Evolutionary conservation across 2,888 invertebrate species (phyloP), one percentile per base, ranked within the genome.

Genomic region (Andrena praecox): DNA sequence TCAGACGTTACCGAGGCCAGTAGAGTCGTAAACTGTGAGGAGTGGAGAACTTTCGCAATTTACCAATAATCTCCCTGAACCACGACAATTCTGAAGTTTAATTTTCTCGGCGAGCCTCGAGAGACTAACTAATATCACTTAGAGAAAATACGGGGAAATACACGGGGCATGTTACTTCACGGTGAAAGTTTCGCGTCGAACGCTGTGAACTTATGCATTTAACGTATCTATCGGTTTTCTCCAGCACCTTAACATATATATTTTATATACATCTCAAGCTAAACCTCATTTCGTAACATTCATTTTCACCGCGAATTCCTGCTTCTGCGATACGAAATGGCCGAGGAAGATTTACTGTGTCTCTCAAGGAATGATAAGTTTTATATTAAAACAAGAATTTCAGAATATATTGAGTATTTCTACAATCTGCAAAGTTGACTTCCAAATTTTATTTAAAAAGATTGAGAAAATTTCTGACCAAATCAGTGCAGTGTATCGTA

Each of bases 31-130:
- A 82, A 85, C 83, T 83, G 76, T 31, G 70, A 72, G 80, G 67
- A 83, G 80, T 80, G 77, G 85, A 63, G 74, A 86, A 86, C 80
- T 86, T 86, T 86, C 20, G 78, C 84, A 85, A 85, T 85, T 86
- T 85, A 71, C 85, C 84, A 77, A 86, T 86, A 85, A 86, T 85
- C 84, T 77, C 72, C 74, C 76, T 80, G 73, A 84, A 82, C 77
- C 80, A 70, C 79, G 84, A 86, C 84, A 78, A 85, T 86, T 85
- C 81, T 72, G 31, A 86, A 85, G 80, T 85, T 86, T 86, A 85
- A 86, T 85, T 85, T 85, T 86, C 85, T 82, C 77, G 77, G 77
- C 52, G 54, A 60, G 56, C 59, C 77, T 70, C 33, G 60, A 31
- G 79, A 67, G 82, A 75, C 76, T 62, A 62, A 68, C 74, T 84